Evolutionary conservation across 1,140 invertebrate genomes (phyloP), one percentile per base, ranked within the genome.

Genomic region (Zaprionus vittiger): DNA sequence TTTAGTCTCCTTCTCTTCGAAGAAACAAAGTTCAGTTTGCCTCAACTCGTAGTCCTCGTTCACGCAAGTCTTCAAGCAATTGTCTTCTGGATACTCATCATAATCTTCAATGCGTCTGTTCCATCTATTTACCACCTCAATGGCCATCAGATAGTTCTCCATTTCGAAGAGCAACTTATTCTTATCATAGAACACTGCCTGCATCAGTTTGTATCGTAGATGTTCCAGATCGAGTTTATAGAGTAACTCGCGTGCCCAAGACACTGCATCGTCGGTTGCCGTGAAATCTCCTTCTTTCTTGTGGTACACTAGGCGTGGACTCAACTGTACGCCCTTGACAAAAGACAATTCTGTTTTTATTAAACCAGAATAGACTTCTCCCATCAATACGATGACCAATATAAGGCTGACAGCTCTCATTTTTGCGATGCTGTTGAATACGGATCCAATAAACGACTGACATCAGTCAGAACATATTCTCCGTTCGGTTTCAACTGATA

Each of bases 121-220:
- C 74, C 74, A 80, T 9, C 54, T 38, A 2, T 12, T 17, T 11
- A 63, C 55, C 1, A 80, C 41, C 17, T 69, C 38, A 1, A 26
- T 12, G 1, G 75, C 74, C 5, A 17, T 1, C 4, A 24, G n/a
- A 57, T 66, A 26, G 5, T 55, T 38, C 17, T 65, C 34, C 71
- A 80, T 78, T 70, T 80, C 66, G 17, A 80, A 71, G 41, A 80
- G 66, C 15, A 80, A 28, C 0, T 22, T 44, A 22, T 34, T 44
- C 1, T 24, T 47, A 11, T 31, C 6, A 20, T 70, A 24, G 4
- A 59, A 3, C 14, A 14, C 47, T 14, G 70, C 79, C 17, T 56
- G 60, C 5, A 5, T 11, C 22, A 80, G 4, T 4, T 73, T 63
- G 55, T 20, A 52, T 2, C 7, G 17, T 4, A 73, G 26, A 15